Evolutionary conservation across 1,140 invertebrate genomes (phyloP), one percentile per base, ranked within the genome.

Genomic region (Pseudomyrmex concolor): DNA sequence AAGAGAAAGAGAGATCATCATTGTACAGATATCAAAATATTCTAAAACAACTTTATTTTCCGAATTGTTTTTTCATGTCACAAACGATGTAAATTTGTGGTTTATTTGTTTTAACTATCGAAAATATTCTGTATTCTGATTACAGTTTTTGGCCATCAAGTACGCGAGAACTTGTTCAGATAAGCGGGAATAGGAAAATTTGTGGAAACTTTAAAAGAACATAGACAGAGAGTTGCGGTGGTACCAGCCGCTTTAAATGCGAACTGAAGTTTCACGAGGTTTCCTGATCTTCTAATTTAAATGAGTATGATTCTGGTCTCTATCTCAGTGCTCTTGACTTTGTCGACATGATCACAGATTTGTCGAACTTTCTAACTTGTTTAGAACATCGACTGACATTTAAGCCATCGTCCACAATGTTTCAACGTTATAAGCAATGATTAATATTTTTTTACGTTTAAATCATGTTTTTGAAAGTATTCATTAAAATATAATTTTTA

Each of bases 231-330:
- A 17, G 10, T 70, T 22, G 64, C 51, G 12, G 43, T 17, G 4
- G 34, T 2, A 57, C 15, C 55, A 25, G n/a, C 10, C 67, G n/a
- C 64, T 71, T 71, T 34, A 70, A 71, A 59, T 48, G 54, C 54
- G 15, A 80, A 54, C 50, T 51, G 15, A 70, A 57, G 22, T 80
- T 80, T 48, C 55, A 8, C 45, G 19, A 80, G 76, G 50, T 80
- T 80, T 80, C 51, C 74, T n/a, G 62, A 57, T 77, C 66, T 59
- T 19, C 57, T 80, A 71, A 80, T 71, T 80, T 80, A 80, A 80
- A 80, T 80, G 67, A 70, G 22, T 22, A 50, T 45, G 15, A 80
- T 80, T 59, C 76, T 34, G 45, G 22, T 70, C 51, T 17, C 63
- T 7, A 57, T 68, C n/a, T 48, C 34, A 34, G 15, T 48, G 34